Percentiles rank a stretch among this genome's conserved stretches.
Evolutionary conservation across 2,888 invertebrate genomes (phyloP).

Genomic region (Danaus chrysippus): DNA sequence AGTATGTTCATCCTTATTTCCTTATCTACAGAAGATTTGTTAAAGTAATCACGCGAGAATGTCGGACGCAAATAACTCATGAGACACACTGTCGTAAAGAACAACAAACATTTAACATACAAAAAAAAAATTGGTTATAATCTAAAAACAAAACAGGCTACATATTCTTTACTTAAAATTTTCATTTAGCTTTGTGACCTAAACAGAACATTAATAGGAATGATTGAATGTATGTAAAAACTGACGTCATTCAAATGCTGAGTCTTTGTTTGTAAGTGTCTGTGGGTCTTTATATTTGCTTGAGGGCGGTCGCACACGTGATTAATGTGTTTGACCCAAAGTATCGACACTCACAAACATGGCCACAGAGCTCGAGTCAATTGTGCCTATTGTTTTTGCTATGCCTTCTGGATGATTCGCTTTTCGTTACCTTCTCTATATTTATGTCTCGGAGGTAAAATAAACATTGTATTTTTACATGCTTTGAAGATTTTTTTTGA

Average conservation of each 20-base stretch:
- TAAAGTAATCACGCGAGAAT: conserved; percentile 54
- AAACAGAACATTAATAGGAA: no score
- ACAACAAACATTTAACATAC: conserved; percentile 1
- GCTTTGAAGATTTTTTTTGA: not conserved
- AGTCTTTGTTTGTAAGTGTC: not conserved
- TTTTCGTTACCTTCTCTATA: not conserved
- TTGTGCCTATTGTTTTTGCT: conserved; percentile 45
- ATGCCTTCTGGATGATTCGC: not conserved
- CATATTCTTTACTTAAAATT: no score
- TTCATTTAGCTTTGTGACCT: no score
- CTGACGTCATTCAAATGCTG: no score
- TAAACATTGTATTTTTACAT: not conserved
- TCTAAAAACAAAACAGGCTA: not conserved
- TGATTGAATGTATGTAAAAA: no score
- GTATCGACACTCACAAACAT: conserved; percentile 42
- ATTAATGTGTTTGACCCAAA: conserved; percentile 49
- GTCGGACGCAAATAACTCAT: conserved; percentile 45
- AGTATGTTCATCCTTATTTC: conserved; percentile 16
- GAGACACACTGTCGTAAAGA: conserved; percentile 23
- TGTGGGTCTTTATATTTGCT: not conserved
- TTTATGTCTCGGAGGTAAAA: not conserved
- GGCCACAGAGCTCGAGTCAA: conserved; percentile 41
- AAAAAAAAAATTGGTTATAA: not conserved
- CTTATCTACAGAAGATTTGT: conserved; percentile 50
- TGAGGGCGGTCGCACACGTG: conserved; percentile 36